Base-by-base conservation (phyloP, 2,888 invertebrate genomes). In the Petrolisthes manimaculis region DNA sequence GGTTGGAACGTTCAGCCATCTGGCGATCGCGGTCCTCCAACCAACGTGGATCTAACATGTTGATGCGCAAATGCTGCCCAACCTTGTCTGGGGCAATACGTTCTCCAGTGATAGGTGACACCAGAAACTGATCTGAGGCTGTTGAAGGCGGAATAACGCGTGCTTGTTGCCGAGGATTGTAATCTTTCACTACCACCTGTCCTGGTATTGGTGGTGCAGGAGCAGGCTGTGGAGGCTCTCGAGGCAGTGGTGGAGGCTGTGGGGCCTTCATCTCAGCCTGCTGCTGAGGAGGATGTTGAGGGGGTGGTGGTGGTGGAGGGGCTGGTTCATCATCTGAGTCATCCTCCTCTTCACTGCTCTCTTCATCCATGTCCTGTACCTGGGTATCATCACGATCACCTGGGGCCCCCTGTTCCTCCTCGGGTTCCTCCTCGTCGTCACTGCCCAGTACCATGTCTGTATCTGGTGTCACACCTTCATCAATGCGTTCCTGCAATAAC, bases 31-130 rank as follows among this genome's bases (percentile, higher is more conserved):
- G 95, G 93, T 99, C 98, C 93, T 99, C 99, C 90, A 99, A 96
- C 98, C 99, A 99, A 92, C 98, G 96, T 21, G 98, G 98, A 95
- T 99, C 99, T 92, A 99, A 93, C 92, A 99, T 94, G 24, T 98
- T 98, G 93, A 98, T 98, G 91, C 98, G 96, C 95, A 99, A 97
- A 93, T 99, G 99, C 92, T 99, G 98, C 89, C 98, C 98, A 89
- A 99, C 97, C 93, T 99, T 98, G 92, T 97, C 97, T 0, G 98
- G 98, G 0, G 98, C 98, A 92, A 99, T 98, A 93, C 97, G 96
- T 93, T 99, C 99, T 71, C 99, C 99, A 0, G 99, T 99, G 92
- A 99, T 97, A 0, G 99, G 99, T 0, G 99, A 99, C 91, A 99
- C 97, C 85, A 99, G 95, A 94, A 96, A 99, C 92, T 98, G 97